Conservation (phyloP, 2,888 invertebrate species). For the Herminia tarsipennalis region DNA sequence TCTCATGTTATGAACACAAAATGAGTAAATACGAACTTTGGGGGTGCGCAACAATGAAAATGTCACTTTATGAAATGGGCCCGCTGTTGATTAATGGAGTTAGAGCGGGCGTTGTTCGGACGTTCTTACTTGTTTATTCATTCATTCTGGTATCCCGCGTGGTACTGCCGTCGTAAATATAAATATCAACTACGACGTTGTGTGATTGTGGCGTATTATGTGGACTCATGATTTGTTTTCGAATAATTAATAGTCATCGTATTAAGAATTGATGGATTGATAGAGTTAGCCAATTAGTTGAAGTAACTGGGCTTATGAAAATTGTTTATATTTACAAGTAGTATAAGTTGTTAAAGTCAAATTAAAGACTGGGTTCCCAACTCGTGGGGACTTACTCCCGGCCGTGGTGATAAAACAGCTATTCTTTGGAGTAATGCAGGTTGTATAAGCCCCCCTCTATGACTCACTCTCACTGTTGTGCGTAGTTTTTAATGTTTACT, state of each 20-base stretch:
- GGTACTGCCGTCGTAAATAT: conserved; percentile 52
- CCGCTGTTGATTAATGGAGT: conserved; percentile 76
- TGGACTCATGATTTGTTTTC: conserved; percentile 26
- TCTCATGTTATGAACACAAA: conserved; percentile 66
- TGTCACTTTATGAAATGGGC: conserved; percentile 83
- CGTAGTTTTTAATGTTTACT: too few relatives aligned
- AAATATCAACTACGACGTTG: conserved; percentile 42
- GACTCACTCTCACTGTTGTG: too few relatives aligned
- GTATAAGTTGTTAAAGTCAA: too few relatives aligned
- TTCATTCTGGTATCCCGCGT: conserved; percentile 45
- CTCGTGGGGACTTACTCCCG: too few relatives aligned
- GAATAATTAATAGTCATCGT: conserved; percentile 2
- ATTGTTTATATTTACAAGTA: too few relatives aligned
- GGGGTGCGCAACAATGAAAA: conserved; percentile 78
- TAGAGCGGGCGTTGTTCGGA: conserved; percentile 61
- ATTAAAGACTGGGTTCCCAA: too few relatives aligned
- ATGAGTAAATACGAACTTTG: conserved; percentile 75
- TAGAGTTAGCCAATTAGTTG: not conserved
- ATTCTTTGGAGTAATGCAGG: too few relatives aligned
- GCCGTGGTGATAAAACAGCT: too few relatives aligned
- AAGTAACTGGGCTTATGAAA: not conserved
- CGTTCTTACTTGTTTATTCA: conserved; percentile 74
- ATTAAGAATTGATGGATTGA: not conserved
- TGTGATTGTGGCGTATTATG: conserved; percentile 15
- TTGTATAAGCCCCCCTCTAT: too few relatives aligned